A percentile compares a stretch with the other conserved stretches of the same genome.
Evolutionary conservation across 2,113 vertebrate species (phyloP).

Genomic region (Etia nguti): DNA sequence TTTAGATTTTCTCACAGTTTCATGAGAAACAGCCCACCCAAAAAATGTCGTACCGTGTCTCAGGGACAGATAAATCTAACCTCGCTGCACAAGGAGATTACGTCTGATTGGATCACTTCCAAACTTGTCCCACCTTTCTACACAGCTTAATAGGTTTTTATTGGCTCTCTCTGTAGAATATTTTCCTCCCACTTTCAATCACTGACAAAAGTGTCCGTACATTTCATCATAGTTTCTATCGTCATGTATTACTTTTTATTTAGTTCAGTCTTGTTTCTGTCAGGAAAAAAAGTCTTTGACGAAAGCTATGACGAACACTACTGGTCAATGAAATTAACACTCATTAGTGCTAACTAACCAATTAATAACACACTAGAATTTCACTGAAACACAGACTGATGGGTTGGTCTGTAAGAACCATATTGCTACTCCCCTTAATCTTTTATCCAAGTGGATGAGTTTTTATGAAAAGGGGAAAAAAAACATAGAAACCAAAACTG

Average conservation of each 20-base stretch:
- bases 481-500: neutral
- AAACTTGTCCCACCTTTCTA: neutral
- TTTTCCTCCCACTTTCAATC: neutral
- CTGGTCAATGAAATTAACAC: neutral
- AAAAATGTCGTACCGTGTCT: neutral
- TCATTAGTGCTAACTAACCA: neutral
- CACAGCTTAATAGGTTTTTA: neutral
- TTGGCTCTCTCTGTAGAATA: neutral
- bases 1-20: fast-evolving
- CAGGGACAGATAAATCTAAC: neutral
- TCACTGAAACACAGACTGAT: neutral
- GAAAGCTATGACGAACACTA: neutral
- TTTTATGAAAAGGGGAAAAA: neutral
- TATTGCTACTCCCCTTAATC: neutral
- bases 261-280: neutral
- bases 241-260: neutral
- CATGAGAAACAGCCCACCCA: neutral
- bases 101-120: neutral
- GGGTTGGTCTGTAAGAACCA: fast-evolving
- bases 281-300: neutral
- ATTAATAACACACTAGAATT: neutral
- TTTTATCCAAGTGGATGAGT: neutral
- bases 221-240: neutral
- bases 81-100: neutral
- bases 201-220: neutral